Evolutionary conservation across 2,797 vertebrate species (phyloP).

Genomic region (Rhynchotus rufescens): DNA sequence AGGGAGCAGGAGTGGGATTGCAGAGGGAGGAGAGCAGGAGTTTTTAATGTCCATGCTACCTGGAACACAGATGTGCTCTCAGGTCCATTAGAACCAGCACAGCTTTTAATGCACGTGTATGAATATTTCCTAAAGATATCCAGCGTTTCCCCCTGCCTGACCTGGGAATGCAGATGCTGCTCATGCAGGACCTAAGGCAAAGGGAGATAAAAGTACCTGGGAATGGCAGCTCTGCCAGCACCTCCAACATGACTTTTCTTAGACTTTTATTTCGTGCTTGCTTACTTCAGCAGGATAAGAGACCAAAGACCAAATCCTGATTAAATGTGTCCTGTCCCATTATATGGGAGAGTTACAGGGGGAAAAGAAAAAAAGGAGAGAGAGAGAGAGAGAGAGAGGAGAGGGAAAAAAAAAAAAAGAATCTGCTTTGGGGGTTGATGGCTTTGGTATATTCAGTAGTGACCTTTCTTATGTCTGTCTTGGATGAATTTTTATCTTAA

Average conservation of each 20-base stretch:
- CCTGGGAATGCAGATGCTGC: not conserved
- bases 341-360: not conserved
- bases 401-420: not conserved
- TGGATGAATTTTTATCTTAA: not conserved
- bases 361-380: not conserved
- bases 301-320: not conserved
- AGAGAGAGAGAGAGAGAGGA: too few species aligned
- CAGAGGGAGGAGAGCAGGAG: not conserved
- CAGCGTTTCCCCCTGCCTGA: not conserved
- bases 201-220: not conserved
- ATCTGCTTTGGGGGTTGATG: not conserved
- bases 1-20: not conserved
- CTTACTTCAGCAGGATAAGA: not conserved
- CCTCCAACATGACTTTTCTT: not conserved
- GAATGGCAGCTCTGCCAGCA: not conserved
- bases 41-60: not conserved
- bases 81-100: not conserved
- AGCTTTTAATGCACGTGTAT: not conserved
- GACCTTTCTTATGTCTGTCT: not conserved
- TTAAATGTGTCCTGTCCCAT: not conserved
- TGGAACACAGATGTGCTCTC: not conserved
- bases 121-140: not conserved
- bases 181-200: not conserved
- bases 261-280: not conserved
- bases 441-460: not conserved